Conservation (phyloP, 1,140 invertebrate genomes). For the Drosophila elegans region DNA sequence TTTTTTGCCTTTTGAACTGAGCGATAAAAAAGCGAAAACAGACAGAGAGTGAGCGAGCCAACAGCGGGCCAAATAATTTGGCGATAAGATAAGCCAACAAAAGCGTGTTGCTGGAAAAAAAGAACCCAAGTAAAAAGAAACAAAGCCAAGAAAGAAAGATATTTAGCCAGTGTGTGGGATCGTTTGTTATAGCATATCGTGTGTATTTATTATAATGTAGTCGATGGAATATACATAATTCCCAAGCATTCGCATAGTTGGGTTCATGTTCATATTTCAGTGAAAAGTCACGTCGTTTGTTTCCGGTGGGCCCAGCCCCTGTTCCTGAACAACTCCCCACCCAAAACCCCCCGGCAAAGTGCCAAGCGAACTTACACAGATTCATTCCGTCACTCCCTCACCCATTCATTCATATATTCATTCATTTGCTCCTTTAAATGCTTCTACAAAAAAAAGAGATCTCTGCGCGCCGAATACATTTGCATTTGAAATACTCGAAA, state of each 20-base stretch:
- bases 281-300: conserved; percentile 84
- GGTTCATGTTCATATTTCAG: conserved; percentile 70
- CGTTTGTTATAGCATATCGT: conserved; percentile 10
- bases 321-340: not conserved
- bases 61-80: conserved; percentile 35
- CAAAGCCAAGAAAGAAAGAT: conserved; percentile 13
- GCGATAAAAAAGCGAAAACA: conserved; percentile 65
- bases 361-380: conserved; percentile 78
- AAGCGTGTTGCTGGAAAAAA: conserved; percentile 32
- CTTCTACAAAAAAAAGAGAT: conserved; percentile 35
- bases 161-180: conserved; percentile 18
- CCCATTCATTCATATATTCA: conserved; percentile 47
- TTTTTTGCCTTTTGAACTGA: conserved; percentile 58
- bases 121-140: conserved; percentile 3
- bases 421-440: conserved; percentile 48
- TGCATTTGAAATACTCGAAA: conserved; percentile 76
- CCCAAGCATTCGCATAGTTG: conserved; percentile 40
- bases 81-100: conserved; percentile 74
- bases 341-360: conserved; percentile 52
- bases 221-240: conserved; percentile 52
- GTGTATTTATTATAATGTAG: conserved; percentile 42
- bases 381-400: conserved; percentile 52
- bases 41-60: conserved; percentile 5
- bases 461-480: conserved; percentile 51
- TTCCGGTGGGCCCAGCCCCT: conserved; percentile 68